A percentile compares a stretch with the other conserved stretches of the same genome.
Conservation (phyloP, 2,113 vertebrate genomes). For the Ameiurus melas region DNA sequence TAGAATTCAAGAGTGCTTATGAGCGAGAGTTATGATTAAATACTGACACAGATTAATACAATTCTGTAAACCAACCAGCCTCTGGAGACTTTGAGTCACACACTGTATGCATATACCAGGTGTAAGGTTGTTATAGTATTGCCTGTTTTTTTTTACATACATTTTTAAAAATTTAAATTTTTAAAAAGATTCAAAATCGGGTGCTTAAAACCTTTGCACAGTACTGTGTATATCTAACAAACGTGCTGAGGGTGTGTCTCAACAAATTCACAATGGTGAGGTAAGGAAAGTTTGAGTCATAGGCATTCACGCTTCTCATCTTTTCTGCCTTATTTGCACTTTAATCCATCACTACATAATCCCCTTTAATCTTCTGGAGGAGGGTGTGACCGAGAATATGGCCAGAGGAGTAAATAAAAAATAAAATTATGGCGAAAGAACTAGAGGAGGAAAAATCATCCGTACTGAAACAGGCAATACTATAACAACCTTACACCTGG, state of each 20-base stretch:
- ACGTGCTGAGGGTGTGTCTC: conserved; percentile 13
- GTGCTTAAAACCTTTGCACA: too few relatives aligned
- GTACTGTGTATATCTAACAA: background rate
- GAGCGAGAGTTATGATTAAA: background rate
- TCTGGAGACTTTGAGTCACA: background rate
- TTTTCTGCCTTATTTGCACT: conserved; percentile 19
- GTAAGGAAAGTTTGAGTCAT: background rate
- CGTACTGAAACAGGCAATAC: background rate
- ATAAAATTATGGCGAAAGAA: background rate
- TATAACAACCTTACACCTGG: background rate
- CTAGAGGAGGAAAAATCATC: background rate
- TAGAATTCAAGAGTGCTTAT: background rate
- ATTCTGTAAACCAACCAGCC: background rate
- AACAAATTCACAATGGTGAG: conserved; percentile 35
- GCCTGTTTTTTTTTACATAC: too few relatives aligned
- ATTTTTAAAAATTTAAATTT: too few relatives aligned
- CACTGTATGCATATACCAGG: background rate
- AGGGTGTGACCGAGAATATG: conserved; percentile 15
- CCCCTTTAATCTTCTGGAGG: conserved; percentile 23
- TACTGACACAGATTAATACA: background rate
- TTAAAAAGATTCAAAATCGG: too few relatives aligned
- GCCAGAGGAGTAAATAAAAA: conserved; percentile 1
- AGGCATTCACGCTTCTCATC: conserved; percentile 15
- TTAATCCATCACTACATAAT: conserved; percentile 42
- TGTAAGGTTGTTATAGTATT: background rate